Conservation (phyloP, 1,140 invertebrate species). For the Pogonomyrmex californicus region DNA sequence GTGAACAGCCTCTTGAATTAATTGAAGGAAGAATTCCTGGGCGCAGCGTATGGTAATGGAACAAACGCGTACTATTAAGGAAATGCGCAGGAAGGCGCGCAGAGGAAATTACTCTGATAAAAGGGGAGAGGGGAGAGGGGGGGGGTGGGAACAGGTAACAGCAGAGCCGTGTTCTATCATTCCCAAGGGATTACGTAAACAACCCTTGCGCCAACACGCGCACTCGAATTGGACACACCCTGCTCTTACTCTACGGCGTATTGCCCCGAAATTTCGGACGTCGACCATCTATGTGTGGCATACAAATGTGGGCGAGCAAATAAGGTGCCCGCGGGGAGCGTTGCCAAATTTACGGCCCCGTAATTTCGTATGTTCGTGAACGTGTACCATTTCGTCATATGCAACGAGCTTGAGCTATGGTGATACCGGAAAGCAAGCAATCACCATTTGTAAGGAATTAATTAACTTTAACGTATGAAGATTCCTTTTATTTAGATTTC, state of each 20-base stretch:
- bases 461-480: background rate
- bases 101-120: constrained; percentile 50
- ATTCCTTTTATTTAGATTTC: background rate
- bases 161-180: constrained; percentile 62
- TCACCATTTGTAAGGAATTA: background rate
- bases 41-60: constrained; percentile 8
- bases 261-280: constrained; percentile 58
- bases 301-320: constrained; percentile 35
- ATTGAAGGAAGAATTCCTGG: constrained; percentile 47
- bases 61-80: constrained; percentile 35
- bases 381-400: constrained; percentile 5
- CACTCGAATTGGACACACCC: constrained; percentile 73
- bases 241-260: constrained; percentile 30
- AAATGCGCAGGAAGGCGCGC: constrained; percentile 9
- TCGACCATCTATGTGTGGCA: constrained; percentile 15
- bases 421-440: background rate
- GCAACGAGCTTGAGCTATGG: background rate
- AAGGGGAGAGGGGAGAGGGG: constrained; percentile 14
- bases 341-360: constrained; percentile 46
- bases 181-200: constrained; percentile 71
- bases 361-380: constrained; percentile 45
- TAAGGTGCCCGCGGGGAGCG: constrained; percentile 5
- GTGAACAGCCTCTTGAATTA: constrained; percentile 34
- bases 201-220: constrained; percentile 62
- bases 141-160: background rate